Base-by-base conservation (phyloP, 2,888 invertebrate genomes). In the Phyllotreta cruciferae region DNA sequence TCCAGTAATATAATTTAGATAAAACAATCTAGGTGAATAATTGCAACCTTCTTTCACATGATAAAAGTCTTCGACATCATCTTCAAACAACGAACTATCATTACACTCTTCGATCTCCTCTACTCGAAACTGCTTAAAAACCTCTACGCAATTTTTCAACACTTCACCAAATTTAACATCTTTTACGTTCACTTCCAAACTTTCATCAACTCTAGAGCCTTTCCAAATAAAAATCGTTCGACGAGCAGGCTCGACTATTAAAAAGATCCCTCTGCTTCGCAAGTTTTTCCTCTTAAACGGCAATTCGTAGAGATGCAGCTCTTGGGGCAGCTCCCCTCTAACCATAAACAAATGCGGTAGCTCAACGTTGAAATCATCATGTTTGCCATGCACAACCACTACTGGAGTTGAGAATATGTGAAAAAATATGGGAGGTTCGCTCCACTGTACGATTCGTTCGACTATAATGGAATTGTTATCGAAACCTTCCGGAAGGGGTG, bases 291-390 rank as follows among this genome's bases (percentile, higher is more conserved):
- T 71, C 8, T 60, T 52, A 54, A 66, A 69, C 7, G 70, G 66
- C n/a, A 75, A 63, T 66, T 75, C 75, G 60, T 63, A 69, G 8
- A 75, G 64, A 70, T 75, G 74, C 10, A 72, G 52, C 66, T 75
- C 74, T 10, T 62, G 41, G 24, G 14, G 13, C 7, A 71, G 10
- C 60, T 74, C 74, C 6, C 74, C 75, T 56, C 73, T 53, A 7
- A 72, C 47, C 9, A 75, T 56, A 39, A 73, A 71, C 35, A 75
- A 65, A 56, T 68, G 71, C 6, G 66, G 63, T 9, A 8, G 34
- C 36, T 53, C 53, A 9, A 50, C 14, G 57, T 70, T 62, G 57
- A 72, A 71, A 7, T 42, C 13, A 11, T 54, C 47, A 55, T 66
- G 61, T 45, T 63, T 60, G 37, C 70, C 70, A 52, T 38, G 42